These are phyloP conservation scores for Teleopsis dalmanni DNA, from an alignment of 1,140 invertebrate genomes.

Conservation along the genomic window DNA sequence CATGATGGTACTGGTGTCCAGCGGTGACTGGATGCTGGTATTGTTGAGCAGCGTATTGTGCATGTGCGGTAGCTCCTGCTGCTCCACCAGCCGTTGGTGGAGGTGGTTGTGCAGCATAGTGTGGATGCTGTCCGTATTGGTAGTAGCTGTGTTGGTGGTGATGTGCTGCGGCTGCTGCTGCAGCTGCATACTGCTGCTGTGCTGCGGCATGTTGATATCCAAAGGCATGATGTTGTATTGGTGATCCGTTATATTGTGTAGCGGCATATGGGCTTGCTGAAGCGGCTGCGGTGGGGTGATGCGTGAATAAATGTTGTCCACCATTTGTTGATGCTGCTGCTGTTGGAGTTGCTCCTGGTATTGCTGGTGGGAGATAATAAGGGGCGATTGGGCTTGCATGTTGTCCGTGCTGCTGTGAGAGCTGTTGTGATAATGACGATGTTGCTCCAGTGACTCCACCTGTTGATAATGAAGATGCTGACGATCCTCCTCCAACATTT, in stretches of 20 bases:
- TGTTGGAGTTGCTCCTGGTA: slow-evolving; percentile 14
- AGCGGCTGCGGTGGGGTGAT: slow-evolving; percentile 19
- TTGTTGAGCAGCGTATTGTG: slow-evolving; percentile 12
- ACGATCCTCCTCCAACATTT: neutral
- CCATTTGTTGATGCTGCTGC: slow-evolving; percentile 24
- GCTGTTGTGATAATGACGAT: slow-evolving; percentile 31
- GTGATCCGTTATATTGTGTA: slow-evolving; percentile 24
- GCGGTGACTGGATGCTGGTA: slow-evolving; percentile 20
- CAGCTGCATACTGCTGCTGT: slow-evolving; percentile 32
- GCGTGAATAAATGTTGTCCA: slow-evolving; percentile 27
- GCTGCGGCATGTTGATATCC: slow-evolving; percentile 34
- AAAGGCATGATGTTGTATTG: slow-evolving; percentile 44
- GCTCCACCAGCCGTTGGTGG: slow-evolving; percentile 20
- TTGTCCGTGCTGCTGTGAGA: slow-evolving; percentile 25
- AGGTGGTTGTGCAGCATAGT: slow-evolving; percentile 17
- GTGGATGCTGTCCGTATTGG: slow-evolving; percentile 12
- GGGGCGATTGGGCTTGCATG: slow-evolving; percentile 13
- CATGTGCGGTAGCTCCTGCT: slow-evolving; percentile 41
- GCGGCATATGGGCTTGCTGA: slow-evolving; percentile 22
- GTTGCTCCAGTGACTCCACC: slow-evolving; percentile 27
- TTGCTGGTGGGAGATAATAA: slow-evolving; percentile 17
- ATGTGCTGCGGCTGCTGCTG: slow-evolving; percentile 15
- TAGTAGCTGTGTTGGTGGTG: slow-evolving; percentile 18
- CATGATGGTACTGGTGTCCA: slow-evolving; percentile 28
- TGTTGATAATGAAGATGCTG: slow-evolving; percentile 30